A percentile compares a stretch with the other conserved stretches of the same genome.
These are phyloP conservation scores for Achlya flavicornis DNA, from an alignment of 2,888 invertebrate genomes.

Conservation along the genomic window DNA sequence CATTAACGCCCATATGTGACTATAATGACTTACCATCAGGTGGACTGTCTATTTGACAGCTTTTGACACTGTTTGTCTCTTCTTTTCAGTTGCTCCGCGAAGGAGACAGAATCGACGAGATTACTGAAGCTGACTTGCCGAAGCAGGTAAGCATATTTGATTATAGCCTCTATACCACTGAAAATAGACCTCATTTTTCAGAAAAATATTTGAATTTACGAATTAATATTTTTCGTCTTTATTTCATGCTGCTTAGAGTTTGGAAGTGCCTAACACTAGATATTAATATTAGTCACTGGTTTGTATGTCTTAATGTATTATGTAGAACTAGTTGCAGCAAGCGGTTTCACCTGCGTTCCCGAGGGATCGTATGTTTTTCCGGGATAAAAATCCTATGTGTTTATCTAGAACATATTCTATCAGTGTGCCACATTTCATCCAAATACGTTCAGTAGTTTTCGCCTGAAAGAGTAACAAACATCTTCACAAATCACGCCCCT, in stretches of 20 bases:
- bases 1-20: no score
- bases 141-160: conserved; percentile 44
- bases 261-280: conserved; percentile 55
- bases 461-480: no score
- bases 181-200: conserved; percentile 10
- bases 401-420: no score
- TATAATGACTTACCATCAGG: no score
- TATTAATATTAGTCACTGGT: conserved; percentile 41
- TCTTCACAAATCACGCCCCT: no score
- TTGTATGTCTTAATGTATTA: conserved; percentile 25
- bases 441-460: no score
- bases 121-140: conserved; percentile 43
- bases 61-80: conserved; percentile 2
- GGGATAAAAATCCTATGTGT: no score
- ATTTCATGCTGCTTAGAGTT: conserved; percentile 60
- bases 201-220: conserved; percentile 18
- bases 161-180: background rate
- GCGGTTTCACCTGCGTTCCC: no score
- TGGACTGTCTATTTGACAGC: no score
- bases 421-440: no score
- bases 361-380: no score
- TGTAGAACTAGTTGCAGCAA: no score
- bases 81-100: conserved; percentile 59
- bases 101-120: conserved; percentile 52
- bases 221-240: conserved; percentile 15